Percentiles rank a stretch among this genome's conserved stretches.
phyloP scores from a whole-genome alignment of 2,888 invertebrate genomes.

The Drosophila borealis region DNA sequence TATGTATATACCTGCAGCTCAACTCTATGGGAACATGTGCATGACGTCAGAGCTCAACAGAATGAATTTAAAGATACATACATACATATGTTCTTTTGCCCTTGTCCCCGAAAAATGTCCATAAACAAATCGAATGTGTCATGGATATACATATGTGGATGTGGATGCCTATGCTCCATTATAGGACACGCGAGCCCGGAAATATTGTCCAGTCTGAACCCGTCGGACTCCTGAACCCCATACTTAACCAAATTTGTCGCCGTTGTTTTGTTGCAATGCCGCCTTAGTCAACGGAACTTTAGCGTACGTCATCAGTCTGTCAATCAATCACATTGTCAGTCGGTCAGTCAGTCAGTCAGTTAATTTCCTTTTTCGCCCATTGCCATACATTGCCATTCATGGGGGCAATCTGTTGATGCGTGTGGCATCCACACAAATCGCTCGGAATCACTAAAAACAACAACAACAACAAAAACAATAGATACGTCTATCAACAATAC shows the following conservation, averaged over 20 bases:
- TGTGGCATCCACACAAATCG: conserved; percentile 13
- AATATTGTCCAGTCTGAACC: neutral
- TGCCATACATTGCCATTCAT: conserved; percentile 40
- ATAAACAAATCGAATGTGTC: neutral
- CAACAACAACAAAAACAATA: conserved; percentile 2
- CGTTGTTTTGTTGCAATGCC: conserved; percentile 2
- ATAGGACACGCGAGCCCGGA: conserved; percentile 14
- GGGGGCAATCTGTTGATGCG: conserved; percentile 41
- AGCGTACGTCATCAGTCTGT: conserved; percentile 34
- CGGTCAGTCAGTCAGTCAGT: conserved; percentile 14
- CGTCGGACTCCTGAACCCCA: conserved; percentile 7
- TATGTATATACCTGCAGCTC: neutral
- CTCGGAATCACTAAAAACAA: neutral
- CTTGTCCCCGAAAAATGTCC: neutral
- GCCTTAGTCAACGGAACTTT: conserved; percentile 28
- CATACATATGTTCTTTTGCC: neutral
- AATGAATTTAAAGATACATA: neutral
- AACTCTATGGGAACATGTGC: neutral
- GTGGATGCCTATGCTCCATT: neutral
- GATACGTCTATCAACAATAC: conserved; percentile 11
- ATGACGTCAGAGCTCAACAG: neutral
- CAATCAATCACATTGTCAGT: conserved; percentile 5
- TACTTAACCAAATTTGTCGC: conserved; percentile 32
- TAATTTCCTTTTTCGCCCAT: conserved; percentile 37
- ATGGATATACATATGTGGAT: neutral